Evolutionary conservation across 2,888 invertebrate species (phyloP).

Genomic region (Isoperla grammatica): DNA sequence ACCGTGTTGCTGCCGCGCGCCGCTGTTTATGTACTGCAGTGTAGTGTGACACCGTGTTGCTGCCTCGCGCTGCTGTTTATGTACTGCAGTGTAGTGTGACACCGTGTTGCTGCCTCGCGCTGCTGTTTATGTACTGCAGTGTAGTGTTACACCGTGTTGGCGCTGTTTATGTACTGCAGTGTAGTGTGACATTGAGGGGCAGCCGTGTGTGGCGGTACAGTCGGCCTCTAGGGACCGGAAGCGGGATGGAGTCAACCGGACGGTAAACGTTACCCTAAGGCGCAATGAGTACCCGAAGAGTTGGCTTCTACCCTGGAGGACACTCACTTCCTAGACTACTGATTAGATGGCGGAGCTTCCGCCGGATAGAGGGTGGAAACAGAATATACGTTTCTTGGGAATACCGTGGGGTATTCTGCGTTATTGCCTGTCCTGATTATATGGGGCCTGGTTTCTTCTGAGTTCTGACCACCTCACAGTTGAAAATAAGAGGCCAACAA

Average conservation of each 20-base stretch:
- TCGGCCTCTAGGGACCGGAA: constrained; percentile 7
- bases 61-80: background rate
- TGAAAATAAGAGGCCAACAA: too few species aligned
- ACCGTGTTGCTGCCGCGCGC: too few species aligned
- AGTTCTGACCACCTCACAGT: too few species aligned
- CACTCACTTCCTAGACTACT: background rate
- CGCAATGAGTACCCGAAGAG: constrained; percentile 12
- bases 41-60: background rate
- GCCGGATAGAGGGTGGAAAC: too few species aligned
- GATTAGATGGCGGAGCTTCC: background rate
- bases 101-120: background rate
- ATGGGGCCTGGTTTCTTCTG: too few species aligned
- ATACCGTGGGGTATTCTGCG: too few species aligned
- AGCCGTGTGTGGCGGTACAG: background rate
- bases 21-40: too few species aligned
- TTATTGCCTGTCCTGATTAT: too few species aligned
- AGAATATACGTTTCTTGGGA: too few species aligned
- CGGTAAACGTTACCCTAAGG: constrained; percentile 16
- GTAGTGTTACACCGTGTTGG: background rate
- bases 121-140: background rate
- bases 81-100: background rate
- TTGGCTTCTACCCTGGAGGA: background rate
- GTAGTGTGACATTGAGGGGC: constrained; percentile 12
- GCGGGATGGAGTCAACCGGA: background rate
- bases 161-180: constrained; percentile 18